Evolutionary conservation across 1,140 invertebrate genomes (phyloP).

Genomic region (Heliconius himera): DNA sequence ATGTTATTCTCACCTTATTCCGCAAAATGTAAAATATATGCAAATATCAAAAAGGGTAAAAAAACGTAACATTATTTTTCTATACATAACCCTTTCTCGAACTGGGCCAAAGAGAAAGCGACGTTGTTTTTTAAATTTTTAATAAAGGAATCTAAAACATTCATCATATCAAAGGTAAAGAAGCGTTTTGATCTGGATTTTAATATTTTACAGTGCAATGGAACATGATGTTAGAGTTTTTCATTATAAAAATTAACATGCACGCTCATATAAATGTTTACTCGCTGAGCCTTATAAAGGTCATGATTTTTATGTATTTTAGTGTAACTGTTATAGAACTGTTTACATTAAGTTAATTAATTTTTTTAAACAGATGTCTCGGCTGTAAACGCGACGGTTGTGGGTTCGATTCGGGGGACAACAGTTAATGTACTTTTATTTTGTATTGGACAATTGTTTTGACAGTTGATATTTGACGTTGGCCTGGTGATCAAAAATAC

Average conservation of each 20-base stretch:
- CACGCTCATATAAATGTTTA: background rate
- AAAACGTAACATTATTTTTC: background rate
- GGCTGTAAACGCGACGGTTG: too few relatives aligned
- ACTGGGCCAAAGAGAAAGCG: background rate
- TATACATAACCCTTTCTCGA: background rate
- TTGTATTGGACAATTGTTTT: too few relatives aligned
- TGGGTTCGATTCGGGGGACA: too few relatives aligned
- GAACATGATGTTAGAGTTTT: conserved; percentile 9
- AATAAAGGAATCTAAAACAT: conserved; percentile 5
- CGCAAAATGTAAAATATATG: background rate
- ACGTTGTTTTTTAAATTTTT: conserved; percentile 2
- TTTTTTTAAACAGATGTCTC: background rate
- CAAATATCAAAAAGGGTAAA: background rate
- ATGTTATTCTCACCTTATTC: background rate
- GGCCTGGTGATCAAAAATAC: too few relatives aligned
- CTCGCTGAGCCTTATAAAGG: background rate
- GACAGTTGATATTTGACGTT: too few relatives aligned
- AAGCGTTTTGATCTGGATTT: conserved; percentile 11
- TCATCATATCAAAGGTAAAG: conserved; percentile 8
- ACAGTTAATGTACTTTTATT: too few relatives aligned
- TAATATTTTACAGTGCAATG: conserved; percentile 9
- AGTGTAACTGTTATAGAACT: background rate
- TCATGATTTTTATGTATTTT: background rate
- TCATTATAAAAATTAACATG: conserved; percentile 6
- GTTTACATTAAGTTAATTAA: background rate